Conservation (phyloP, 2,797 vertebrate genomes). For the Myotis vivesi region DNA sequence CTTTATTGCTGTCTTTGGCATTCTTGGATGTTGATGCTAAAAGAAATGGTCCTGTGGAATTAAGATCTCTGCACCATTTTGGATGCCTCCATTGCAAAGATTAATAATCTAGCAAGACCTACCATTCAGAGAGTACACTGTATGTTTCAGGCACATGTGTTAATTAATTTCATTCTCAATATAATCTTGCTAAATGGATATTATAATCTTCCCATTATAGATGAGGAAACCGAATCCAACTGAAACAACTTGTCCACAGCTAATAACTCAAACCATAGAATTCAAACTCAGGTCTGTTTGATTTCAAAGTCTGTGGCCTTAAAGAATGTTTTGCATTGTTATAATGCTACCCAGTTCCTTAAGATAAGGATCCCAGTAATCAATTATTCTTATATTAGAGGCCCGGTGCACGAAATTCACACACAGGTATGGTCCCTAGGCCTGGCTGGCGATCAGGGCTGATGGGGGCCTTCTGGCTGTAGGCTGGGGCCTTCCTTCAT, state of each 20-base stretch:
- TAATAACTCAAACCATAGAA: not conserved
- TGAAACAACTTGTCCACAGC: not conserved
- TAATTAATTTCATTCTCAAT: not conserved
- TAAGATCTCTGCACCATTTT: not conserved
- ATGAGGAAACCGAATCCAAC: not conserved
- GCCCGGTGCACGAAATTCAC: no score
- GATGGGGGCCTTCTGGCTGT: no score
- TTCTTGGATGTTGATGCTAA: not conserved
- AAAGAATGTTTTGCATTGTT: not conserved
- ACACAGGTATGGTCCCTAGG: no score
- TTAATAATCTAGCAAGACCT: not conserved
- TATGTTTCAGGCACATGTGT: not conserved
- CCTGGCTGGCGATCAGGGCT: no score
- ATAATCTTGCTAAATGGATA: not conserved
- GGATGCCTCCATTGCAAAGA: not conserved
- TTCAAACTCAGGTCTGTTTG: not conserved
- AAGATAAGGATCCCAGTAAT: not conserved
- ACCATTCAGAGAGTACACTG: not conserved
- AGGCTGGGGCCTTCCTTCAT: no score
- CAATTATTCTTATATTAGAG: not conserved
- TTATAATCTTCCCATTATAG: not conserved
- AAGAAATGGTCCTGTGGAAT: not conserved
- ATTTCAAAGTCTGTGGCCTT: not conserved
- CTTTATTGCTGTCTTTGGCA: not conserved
- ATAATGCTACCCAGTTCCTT: not conserved